A percentile compares a stretch with the other conserved stretches of the same genome.
Evolutionary conservation across 2,797 vertebrate genomes (phyloP).

Genomic region (Hoplostethus mediterraneus): DNA sequence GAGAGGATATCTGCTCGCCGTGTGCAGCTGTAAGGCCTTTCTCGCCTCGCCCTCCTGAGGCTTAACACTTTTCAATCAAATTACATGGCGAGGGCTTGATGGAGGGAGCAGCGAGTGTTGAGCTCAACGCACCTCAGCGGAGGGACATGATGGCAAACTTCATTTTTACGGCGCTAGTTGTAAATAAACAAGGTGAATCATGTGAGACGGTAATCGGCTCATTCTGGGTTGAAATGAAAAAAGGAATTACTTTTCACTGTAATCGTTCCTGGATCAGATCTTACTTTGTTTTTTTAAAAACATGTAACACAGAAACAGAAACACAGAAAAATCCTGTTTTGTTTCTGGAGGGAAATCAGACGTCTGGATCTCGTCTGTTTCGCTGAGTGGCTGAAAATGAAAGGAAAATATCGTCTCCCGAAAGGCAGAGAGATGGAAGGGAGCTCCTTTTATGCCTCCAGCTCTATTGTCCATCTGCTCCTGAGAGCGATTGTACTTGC

Average conservation of each 20-base stretch:
- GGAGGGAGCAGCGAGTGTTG: neutral
- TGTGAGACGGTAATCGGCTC: neutral
- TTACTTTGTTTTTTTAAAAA: neutral
- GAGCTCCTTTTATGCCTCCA: slow-evolving; percentile 50
- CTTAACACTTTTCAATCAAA: slow-evolving; percentile 46
- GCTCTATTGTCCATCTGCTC: slow-evolving; percentile 73
- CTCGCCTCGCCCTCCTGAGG: slow-evolving; percentile 24
- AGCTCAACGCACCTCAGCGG: neutral
- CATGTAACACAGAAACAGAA: too few relatives aligned
- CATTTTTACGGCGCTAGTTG: neutral
- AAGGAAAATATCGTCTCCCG: slow-evolving; percentile 22
- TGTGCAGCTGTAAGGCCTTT: slow-evolving; percentile 33
- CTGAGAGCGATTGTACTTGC: slow-evolving; percentile 71
- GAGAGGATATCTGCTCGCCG: slow-evolving; percentile 24
- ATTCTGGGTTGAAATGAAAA: neutral
- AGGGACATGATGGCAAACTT: neutral
- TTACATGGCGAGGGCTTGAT: slow-evolving; percentile 22
- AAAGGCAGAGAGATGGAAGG: slow-evolving; percentile 30
- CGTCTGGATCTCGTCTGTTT: slow-evolving; percentile 12
- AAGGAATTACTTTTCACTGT: neutral
- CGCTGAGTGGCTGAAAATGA: slow-evolving; percentile 6
- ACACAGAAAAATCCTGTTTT: slow-evolving; percentile 8
- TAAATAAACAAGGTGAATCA: neutral
- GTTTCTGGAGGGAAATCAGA: slow-evolving; percentile 38
- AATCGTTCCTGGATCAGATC: slow-evolving; percentile 1